Conservation (phyloP, 23 tunicate genomes). For the Trididemnum clinides region DNA sequence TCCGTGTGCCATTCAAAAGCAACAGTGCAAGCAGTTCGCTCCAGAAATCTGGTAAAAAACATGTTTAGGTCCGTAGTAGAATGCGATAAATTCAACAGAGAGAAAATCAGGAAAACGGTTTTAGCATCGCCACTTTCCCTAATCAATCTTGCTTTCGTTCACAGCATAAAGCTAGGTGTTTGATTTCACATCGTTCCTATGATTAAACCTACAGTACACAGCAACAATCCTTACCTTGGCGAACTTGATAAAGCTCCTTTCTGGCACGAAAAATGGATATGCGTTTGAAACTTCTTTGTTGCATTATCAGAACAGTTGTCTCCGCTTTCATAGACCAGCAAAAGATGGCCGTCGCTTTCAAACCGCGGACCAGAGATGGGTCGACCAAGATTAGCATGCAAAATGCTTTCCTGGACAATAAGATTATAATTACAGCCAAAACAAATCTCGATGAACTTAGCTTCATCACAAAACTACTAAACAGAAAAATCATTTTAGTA, state of each 20-base stretch:
- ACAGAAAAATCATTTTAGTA: too few relatives aligned
- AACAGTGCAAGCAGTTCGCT: slow-evolving; percentile 37
- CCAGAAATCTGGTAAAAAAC: slow-evolving; percentile 30
- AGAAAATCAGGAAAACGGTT: too few relatives aligned
- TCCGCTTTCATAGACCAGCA: slow-evolving; percentile 49
- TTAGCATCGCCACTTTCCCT: too few relatives aligned
- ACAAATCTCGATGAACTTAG: not conserved
- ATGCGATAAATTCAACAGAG: too few relatives aligned
- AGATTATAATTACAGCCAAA: not conserved
- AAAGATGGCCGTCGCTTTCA: slow-evolving; percentile 45
- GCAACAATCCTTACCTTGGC: slow-evolving; percentile 65
- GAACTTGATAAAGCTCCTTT: slow-evolving; percentile 46
- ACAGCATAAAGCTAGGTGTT: too few relatives aligned
- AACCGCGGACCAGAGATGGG: slow-evolving; percentile 25
- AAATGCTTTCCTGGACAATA: slow-evolving; percentile 34
- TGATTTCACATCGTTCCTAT: too few relatives aligned
- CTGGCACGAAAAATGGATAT: slow-evolving; percentile 60
- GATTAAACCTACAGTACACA: too few relatives aligned
- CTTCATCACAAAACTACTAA: too few relatives aligned
- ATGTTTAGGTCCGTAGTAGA: too few relatives aligned
- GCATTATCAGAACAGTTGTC: slow-evolving; percentile 27
- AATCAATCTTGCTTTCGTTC: too few relatives aligned
- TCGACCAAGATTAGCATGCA: slow-evolving; percentile 35
- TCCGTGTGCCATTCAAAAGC: slow-evolving; percentile 52
- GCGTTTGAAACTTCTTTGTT: slow-evolving; percentile 18